phyloP scores from a whole-genome alignment of 2,797 vertebrate species.

The Sternarchorhynchus goeldii region DNA sequence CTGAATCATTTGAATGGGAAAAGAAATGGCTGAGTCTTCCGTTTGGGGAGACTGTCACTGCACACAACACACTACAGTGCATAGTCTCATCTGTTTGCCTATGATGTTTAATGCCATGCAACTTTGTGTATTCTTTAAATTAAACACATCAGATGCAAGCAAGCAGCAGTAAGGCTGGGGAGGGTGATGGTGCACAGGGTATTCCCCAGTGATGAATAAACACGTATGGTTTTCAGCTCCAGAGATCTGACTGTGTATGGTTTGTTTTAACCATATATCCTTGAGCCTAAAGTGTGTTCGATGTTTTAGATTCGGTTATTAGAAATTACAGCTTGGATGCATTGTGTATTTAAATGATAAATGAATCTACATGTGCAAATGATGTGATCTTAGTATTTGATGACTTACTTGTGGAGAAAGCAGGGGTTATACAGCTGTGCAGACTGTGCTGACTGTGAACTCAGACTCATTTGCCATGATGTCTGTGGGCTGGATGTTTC shows the following conservation, averaged over 20 bases:
- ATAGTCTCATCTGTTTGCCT: constrained; percentile 27
- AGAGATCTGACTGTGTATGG: too few species aligned
- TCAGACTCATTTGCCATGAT: constrained; percentile 91
- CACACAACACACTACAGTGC: constrained; percentile 16
- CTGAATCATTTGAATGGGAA: constrained; percentile 47
- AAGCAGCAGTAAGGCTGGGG: constrained; percentile 16
- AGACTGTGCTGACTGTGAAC: constrained; percentile 99
- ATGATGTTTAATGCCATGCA: constrained; percentile 29
- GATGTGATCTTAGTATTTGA: background rate
- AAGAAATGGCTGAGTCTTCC: constrained; percentile 31
- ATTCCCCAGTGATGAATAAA: constrained; percentile 3
- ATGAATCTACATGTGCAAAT: background rate
- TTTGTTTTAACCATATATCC: too few species aligned
- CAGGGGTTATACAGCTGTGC: constrained; percentile 94
- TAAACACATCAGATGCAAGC: constrained; percentile 17
- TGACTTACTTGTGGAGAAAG: constrained; percentile 70
- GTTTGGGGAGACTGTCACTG: constrained; percentile 9
- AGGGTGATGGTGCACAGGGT: background rate
- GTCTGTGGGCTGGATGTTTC: constrained; percentile 95
- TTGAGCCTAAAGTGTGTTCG: too few species aligned
- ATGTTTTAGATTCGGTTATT: too few species aligned
- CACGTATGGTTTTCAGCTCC: background rate
- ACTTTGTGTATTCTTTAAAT: constrained; percentile 37
- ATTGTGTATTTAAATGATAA: too few species aligned
- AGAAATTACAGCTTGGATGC: background rate